Base-by-base conservation (phyloP, 2,888 invertebrate genomes). In the Cataglyphis cursor region DNA sequence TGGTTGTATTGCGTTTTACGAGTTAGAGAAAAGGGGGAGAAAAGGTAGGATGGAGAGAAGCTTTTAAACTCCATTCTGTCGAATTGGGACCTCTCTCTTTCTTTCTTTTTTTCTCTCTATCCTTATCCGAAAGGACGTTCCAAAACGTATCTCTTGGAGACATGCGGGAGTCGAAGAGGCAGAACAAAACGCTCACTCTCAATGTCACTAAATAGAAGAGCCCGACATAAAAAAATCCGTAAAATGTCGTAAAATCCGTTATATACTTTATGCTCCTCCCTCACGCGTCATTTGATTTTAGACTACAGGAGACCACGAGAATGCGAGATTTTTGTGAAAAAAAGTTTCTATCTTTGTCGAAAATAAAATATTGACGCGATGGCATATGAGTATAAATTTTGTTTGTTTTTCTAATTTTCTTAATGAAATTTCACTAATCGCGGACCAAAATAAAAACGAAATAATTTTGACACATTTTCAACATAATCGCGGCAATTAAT, bases 171-270 rank as follows among this genome's bases (percentile, higher is more conserved):
- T 15, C 21, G 74, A 80, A 38, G 66, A 65, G 72, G 24, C 66
- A 44, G 70, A 51, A 84, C 72, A 74, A 83, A 83, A 88, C 80
- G 65, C 62, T 57, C 18, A 51, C 41, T 51, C 44, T 61, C 44
- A 57, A 80, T 85, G 76, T 80, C 78, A 73, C 57, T 70, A 35
- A 35, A 35, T 0, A 65, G 75, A 65, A 57, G 74, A 70, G 85
- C 84, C 87, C 82, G 28, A 28, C 1, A 88, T 89, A 90, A 89
- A 91, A 90, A n/a, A n/a, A n/a, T n/a, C n/a, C n/a, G n/a, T n/a
- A n/a, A n/a, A 90, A 90, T 84, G 73, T 89, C 91, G 89, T 91
- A 90, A 91, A 91, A 81, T 86, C 76, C 81, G 62, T 64, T 65
- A 54, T 62, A 35, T 54, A 44, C 21, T 81, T 61, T 66, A 66